Percentiles rank a stretch among this genome's conserved stretches.
phyloP scores from a whole-genome alignment of 2,113 vertebrate species.

The Cepphus grylle region DNA sequence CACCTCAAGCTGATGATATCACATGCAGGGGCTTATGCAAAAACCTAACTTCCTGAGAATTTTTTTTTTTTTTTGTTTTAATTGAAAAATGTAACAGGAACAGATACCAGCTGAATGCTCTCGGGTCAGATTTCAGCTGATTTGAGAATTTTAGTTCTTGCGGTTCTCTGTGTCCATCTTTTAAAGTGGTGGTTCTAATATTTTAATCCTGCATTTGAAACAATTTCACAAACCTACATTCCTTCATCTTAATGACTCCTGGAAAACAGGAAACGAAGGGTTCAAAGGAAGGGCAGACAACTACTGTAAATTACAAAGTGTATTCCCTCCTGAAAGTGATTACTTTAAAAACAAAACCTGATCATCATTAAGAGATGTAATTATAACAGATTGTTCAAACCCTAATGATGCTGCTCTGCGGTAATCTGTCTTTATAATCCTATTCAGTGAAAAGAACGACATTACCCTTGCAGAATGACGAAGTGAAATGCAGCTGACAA shows the following conservation, averaged over 20 bases:
- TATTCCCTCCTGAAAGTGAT: constrained; percentile 67
- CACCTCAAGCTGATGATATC: not conserved
- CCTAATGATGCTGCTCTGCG: constrained; percentile 57
- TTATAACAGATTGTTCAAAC: constrained; percentile 77
- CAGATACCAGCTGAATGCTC: not conserved
- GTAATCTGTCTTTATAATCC: constrained; percentile 69
- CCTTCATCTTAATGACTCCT: constrained; percentile 63
- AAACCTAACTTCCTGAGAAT: not conserved
- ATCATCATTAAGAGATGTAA: constrained; percentile 78
- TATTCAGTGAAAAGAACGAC: constrained; percentile 46
- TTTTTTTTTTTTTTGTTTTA: not conserved
- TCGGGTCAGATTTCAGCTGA: constrained; percentile 26
- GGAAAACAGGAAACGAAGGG: constrained; percentile 79
- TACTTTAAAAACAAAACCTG: constrained; percentile 71
- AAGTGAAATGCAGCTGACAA: constrained; percentile 73
- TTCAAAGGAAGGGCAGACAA: constrained; percentile 77
- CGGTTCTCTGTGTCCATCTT: not conserved
- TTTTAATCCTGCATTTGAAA: constrained; percentile 30
- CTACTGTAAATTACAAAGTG: constrained; percentile 83
- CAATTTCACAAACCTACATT: constrained; percentile 71
- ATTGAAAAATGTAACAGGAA: not conserved
- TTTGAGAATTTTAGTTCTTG: not conserved
- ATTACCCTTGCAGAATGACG: constrained; percentile 73
- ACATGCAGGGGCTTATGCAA: not conserved
- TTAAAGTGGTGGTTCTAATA: not conserved